Conservation (phyloP, 2,797 vertebrate species). For the Enteromius fasciolatus region DNA sequence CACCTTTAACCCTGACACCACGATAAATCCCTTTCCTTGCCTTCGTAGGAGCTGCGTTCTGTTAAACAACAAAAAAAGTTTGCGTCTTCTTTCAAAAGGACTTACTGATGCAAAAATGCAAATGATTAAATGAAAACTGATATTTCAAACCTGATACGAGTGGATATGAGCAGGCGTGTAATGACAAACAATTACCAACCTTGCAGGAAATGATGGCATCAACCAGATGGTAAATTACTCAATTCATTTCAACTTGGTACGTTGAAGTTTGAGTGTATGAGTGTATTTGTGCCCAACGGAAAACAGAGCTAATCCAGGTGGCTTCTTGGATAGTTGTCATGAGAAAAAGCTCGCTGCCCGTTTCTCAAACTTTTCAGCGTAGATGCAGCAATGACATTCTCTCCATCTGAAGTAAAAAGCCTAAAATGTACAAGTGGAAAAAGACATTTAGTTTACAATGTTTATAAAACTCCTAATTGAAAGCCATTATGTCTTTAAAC, state of each 20-base stretch:
- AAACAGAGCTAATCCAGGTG: constrained; percentile 47
- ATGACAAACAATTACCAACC: constrained; percentile 41
- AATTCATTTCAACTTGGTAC: constrained; percentile 23
- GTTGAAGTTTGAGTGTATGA: constrained; percentile 35
- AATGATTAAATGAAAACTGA: constrained; percentile 34
- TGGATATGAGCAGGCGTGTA: constrained; percentile 32
- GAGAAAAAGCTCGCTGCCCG: constrained; percentile 33
- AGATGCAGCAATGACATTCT: background rate
- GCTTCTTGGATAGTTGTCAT: constrained; percentile 47
- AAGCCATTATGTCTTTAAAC: constrained; percentile 64
- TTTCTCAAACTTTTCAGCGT: constrained; percentile 29
- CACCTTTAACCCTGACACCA: constrained; percentile 59
- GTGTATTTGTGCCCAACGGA: constrained; percentile 31
- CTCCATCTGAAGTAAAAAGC: background rate
- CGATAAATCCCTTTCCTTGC: constrained; percentile 22
- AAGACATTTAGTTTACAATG: constrained; percentile 55
- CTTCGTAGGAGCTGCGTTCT: background rate
- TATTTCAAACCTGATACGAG: constrained; percentile 12
- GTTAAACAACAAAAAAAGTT: constrained; percentile 10
- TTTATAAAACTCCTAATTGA: constrained; percentile 65
- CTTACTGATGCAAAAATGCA: background rate
- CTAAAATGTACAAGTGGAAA: constrained; percentile 21
- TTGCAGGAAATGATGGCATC: constrained; percentile 42
- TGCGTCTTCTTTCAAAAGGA: background rate
- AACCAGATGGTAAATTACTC: constrained; percentile 50